These are phyloP conservation scores for Sphaeridia pumilis DNA, from an alignment of 2,888 invertebrate species.

Conservation along the genomic window DNA sequence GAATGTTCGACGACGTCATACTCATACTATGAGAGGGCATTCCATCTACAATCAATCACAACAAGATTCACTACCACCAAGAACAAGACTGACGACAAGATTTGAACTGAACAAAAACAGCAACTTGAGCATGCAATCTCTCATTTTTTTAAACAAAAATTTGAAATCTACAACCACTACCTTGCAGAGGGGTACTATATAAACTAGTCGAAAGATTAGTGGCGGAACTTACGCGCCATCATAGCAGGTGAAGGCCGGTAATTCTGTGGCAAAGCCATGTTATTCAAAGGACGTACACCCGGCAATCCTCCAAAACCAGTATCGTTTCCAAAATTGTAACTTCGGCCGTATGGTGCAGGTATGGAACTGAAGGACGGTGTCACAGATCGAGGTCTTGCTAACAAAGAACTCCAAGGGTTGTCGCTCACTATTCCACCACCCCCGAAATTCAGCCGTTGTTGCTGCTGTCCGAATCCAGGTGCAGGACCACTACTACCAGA, in stretches of 20 bases:
- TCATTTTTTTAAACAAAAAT: not conserved
- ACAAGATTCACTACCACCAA: not conserved
- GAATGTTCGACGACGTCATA: too few species aligned
- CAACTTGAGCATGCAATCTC: not conserved
- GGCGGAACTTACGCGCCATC: not conserved
- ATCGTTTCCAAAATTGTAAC: too few species aligned
- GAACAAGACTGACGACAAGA: too few species aligned
- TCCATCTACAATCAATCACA: constrained; percentile 1
- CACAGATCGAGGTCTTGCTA: not conserved
- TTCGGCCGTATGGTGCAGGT: too few species aligned
- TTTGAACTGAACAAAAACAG: too few species aligned
- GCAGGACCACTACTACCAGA: too few species aligned
- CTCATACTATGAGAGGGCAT: constrained; percentile 25
- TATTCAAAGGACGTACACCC: not conserved
- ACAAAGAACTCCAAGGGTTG: not conserved
- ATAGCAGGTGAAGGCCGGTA: constrained; percentile 47
- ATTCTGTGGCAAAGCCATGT: constrained; percentile 68
- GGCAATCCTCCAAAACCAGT: not conserved
- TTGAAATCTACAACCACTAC: too few species aligned
- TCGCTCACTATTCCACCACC: too few species aligned
- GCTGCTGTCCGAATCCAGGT: too few species aligned
- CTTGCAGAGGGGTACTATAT: too few species aligned
- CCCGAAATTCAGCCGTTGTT: too few species aligned
- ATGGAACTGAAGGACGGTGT: too few species aligned
- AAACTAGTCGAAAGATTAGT: not conserved